Evolutionary conservation across 1,140 invertebrate genomes (phyloP).

Genomic region (Scaptomyza montana): DNA sequence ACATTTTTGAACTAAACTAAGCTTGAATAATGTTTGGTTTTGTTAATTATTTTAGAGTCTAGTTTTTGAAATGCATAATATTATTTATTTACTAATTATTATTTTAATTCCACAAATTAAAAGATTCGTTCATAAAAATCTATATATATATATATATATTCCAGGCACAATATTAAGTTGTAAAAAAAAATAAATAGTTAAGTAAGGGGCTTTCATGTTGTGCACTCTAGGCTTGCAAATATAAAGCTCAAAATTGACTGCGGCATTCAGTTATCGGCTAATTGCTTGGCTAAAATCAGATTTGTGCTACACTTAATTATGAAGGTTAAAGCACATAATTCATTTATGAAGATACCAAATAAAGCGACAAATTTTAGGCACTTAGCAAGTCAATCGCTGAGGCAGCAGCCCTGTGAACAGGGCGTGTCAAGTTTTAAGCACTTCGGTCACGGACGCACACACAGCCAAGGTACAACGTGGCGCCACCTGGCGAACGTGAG

Average conservation of each 20-base stretch:
- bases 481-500: constrained; percentile 50
- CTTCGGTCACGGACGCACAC: constrained; percentile 36
- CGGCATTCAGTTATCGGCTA: constrained; percentile 57
- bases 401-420: constrained; percentile 15
- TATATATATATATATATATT: no score
- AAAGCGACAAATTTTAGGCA: constrained; percentile 75
- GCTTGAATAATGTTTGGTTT: neutral
- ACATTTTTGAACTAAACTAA: neutral
- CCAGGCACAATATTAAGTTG: no score
- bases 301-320: constrained; percentile 70
- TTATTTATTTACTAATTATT: no score
- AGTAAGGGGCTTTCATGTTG: neutral
- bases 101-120: no score
- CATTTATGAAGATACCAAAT: constrained; percentile 74
- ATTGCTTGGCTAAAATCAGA: constrained; percentile 73
- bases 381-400: constrained; percentile 70
- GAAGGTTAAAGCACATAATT: constrained; percentile 58
- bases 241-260: constrained; percentile 41
- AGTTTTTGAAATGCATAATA: no score
- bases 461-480: neutral
- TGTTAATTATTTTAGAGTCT: no score
- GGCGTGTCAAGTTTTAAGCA: constrained; percentile 39
- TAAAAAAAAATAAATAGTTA: no score
- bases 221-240: constrained; percentile 30
- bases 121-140: no score